Percentiles rank a stretch among this genome's conserved stretches.
phyloP scores from a whole-genome alignment of 2,113 vertebrate species.

The Naja naja region DNA sequence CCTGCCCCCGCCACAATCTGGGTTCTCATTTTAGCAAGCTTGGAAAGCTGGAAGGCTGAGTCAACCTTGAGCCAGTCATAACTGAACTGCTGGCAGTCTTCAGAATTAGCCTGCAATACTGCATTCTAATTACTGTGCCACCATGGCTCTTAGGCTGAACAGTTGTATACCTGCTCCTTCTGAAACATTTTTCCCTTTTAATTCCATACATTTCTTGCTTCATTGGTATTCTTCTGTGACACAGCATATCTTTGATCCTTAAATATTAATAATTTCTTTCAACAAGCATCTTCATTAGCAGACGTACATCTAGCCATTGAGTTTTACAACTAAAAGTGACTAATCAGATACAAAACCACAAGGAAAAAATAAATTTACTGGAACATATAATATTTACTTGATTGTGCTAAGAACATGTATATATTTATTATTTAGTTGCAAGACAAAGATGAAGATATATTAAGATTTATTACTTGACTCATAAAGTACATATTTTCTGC shows the following conservation, averaged over 20 bases:
- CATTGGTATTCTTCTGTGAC: background rate
- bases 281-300: background rate
- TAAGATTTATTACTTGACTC: background rate
- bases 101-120: background rate
- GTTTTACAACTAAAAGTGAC: background rate
- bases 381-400: background rate
- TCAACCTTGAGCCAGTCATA: background rate
- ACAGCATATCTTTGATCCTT: background rate
- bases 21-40: background rate
- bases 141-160: background rate
- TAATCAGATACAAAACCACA: background rate
- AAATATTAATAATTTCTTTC: background rate
- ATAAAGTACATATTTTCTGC: background rate
- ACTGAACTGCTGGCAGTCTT: background rate
- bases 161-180: background rate
- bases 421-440: background rate
- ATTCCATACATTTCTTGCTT: background rate
- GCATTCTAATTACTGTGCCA: background rate
- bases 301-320: background rate
- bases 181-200: background rate
- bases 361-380: background rate
- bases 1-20: background rate
- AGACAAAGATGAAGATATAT: background rate
- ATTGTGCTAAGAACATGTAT: background rate
- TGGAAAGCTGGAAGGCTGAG: background rate